These are phyloP conservation scores for Ganaspis sp. DNA, from an alignment of 1,140 invertebrate genomes.

Conservation along the genomic window DNA sequence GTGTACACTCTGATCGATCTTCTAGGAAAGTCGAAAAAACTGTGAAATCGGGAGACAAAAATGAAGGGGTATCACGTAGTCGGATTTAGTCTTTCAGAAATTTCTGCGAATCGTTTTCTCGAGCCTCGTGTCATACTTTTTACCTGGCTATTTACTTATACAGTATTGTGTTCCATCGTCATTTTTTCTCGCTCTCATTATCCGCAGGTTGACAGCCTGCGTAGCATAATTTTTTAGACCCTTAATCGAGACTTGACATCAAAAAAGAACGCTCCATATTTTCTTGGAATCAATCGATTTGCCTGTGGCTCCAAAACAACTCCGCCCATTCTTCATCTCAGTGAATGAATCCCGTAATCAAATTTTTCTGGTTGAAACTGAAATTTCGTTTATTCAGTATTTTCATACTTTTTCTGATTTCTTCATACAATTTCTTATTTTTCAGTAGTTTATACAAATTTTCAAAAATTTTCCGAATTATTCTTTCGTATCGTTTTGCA, in stretches of 20 bases:
- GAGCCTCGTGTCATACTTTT: constrained; percentile 42
- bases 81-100: constrained; percentile 27
- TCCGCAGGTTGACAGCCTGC: constrained; percentile 44
- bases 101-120: constrained; percentile 51
- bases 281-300: constrained; percentile 44
- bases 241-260: constrained; percentile 53
- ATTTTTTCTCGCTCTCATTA: constrained; percentile 21
- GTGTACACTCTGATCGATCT: constrained; percentile 45
- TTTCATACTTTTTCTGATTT: too few species aligned
- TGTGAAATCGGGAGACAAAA: constrained; percentile 38
- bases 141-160: constrained; percentile 43
- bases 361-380: too few species aligned
- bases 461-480: too few species aligned
- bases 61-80: constrained; percentile 45
- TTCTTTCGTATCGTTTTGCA: too few species aligned
- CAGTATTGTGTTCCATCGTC: constrained; percentile 24
- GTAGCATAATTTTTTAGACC: constrained; percentile 38
- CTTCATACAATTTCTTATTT: too few species aligned
- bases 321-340: constrained; percentile 19
- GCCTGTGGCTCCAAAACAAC: not conserved
- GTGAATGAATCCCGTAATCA: constrained; percentile 5
- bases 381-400: too few species aligned
- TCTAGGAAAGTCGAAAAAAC: constrained; percentile 51
- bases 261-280: constrained; percentile 51
- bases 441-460: too few species aligned